Evolutionary conservation across 2,888 invertebrate species (phyloP).

Genomic region (Cistogaster globosa): DNA sequence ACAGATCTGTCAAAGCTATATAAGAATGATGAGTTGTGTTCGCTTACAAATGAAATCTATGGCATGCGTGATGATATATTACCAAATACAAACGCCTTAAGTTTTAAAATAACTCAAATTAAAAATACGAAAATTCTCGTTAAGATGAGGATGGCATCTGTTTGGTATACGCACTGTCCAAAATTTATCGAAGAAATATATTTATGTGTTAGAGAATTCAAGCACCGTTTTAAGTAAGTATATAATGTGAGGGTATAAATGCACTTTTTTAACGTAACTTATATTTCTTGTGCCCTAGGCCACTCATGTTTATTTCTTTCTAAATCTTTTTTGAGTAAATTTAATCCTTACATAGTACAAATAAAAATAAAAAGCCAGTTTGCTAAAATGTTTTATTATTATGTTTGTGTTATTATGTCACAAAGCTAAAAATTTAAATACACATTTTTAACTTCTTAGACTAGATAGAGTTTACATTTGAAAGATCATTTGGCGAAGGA

Average conservation of each 20-base stretch:
- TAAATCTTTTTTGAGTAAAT: no score
- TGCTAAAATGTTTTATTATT: no score
- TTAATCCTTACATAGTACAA: no score
- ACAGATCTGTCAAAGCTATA: slow-evolving; percentile 83
- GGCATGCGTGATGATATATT: slow-evolving; percentile 77
- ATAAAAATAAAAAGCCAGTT: no score
- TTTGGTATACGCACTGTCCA: slow-evolving; percentile 97
- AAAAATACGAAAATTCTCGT: slow-evolving; percentile 79
- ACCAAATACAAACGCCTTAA: slow-evolving; percentile 82
- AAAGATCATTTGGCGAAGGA: no score
- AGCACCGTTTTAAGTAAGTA: slow-evolving; percentile 87
- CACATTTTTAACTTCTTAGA: no score
- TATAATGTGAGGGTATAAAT: background rate
- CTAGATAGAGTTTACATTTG: no score
- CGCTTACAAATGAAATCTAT: slow-evolving; percentile 82
- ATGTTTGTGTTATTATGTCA: no score
- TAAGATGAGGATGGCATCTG: slow-evolving; percentile 89
- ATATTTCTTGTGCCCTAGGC: no score
- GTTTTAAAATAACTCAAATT: slow-evolving; percentile 81
- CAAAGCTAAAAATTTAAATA: no score
- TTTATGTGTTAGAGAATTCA: slow-evolving; percentile 95
- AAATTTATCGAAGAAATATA: slow-evolving; percentile 92
- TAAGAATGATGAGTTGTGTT: slow-evolving; percentile 79
- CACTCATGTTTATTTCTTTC: no score
- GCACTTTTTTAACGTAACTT: no score